Evolutionary conservation across 2,113 vertebrate species (phyloP).

Genomic region (Oryzias curvinotus): DNA sequence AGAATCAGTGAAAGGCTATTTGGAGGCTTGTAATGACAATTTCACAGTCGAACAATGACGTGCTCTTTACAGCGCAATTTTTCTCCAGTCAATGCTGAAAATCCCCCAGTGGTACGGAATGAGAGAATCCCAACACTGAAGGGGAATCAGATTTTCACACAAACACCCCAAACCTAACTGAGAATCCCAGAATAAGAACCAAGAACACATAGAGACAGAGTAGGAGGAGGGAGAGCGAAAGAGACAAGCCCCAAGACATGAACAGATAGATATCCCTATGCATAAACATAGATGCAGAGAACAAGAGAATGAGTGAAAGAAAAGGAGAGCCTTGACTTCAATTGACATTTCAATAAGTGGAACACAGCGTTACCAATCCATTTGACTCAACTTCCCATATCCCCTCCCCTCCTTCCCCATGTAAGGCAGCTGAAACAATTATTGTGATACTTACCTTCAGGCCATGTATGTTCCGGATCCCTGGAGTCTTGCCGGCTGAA

Average conservation of each 20-base stretch:
- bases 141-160: conserved; percentile 27
- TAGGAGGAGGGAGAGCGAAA: conserved; percentile 1
- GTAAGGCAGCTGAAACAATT: conserved; percentile 94
- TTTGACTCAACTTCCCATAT: conserved; percentile 83
- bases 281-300: conserved; percentile 58
- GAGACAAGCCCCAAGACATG: conserved; percentile 1
- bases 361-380: conserved; percentile 98
- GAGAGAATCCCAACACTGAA: conserved; percentile 38
- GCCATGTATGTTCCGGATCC: conserved; percentile 99
- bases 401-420: conserved; percentile 48
- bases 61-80: conserved; percentile 47
- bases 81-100: conserved; percentile 34
- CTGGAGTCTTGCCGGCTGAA: conserved; percentile 99
- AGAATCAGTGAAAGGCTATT: conserved; percentile 49
- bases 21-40: conserved; percentile 64
- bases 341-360: conserved; percentile 99
- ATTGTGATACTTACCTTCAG: conserved; percentile 99
- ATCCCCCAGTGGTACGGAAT: conserved; percentile 26
- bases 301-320: conserved; percentile 64
- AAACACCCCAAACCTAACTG: conserved; percentile 43
- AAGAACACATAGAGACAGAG: conserved; percentile 22
- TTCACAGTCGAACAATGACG: conserved; percentile 61
- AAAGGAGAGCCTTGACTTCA: conserved; percentile 81
- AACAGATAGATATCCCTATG: conserved; percentile 32
- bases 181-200: conserved; percentile 22